Evolutionary conservation across 2,888 invertebrate genomes (phyloP).

Genomic region (Molorchus minor): DNA sequence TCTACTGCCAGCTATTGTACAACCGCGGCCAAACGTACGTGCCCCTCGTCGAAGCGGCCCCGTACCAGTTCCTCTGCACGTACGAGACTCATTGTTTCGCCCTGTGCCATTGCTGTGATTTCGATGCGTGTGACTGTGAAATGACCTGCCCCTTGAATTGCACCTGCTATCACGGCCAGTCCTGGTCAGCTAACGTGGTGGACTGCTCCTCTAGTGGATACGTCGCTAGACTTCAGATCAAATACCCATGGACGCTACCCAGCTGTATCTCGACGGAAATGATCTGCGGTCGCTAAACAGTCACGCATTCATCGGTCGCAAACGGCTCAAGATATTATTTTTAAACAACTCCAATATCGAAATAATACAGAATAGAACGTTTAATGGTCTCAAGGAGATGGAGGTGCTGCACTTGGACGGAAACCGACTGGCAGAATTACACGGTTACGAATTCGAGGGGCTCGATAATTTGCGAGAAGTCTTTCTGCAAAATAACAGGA

Average conservation of each 20-base stretch:
- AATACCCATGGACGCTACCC: conserved; percentile 92
- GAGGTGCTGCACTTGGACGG: conserved; percentile 79
- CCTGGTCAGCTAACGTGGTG: conserved; percentile 86
- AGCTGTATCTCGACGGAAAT: conserved; percentile 86
- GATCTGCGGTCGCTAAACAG: conserved; percentile 78
- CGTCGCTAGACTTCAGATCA: conserved; percentile 74
- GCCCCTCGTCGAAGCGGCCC: conserved; percentile 79
- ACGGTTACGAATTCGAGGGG: conserved; percentile 85
- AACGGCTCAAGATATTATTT: conserved; percentile 78
- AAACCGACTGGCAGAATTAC: conserved; percentile 74
- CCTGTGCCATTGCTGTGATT: conserved; percentile 89
- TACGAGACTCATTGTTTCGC: conserved; percentile 88
- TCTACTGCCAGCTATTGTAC: conserved; percentile 83
- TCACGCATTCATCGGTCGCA: conserved; percentile 87
- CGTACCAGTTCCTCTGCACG: conserved; percentile 85
- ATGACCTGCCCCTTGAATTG: conserved; percentile 90
- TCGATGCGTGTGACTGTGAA: conserved; percentile 91
- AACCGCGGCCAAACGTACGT: conserved; percentile 78
- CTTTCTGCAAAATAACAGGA: conserved; percentile 78
- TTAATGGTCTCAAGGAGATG: conserved; percentile 82
- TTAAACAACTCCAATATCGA: conserved; percentile 83
- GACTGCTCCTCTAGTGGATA: conserved; percentile 80
- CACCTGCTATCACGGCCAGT: conserved; percentile 88
- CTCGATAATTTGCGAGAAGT: conserved; percentile 76
- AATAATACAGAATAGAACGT: conserved; percentile 81